These are phyloP conservation scores for Fundulus diaphanus DNA, from an alignment of 2,797 vertebrate species.

Conservation along the genomic window DNA sequence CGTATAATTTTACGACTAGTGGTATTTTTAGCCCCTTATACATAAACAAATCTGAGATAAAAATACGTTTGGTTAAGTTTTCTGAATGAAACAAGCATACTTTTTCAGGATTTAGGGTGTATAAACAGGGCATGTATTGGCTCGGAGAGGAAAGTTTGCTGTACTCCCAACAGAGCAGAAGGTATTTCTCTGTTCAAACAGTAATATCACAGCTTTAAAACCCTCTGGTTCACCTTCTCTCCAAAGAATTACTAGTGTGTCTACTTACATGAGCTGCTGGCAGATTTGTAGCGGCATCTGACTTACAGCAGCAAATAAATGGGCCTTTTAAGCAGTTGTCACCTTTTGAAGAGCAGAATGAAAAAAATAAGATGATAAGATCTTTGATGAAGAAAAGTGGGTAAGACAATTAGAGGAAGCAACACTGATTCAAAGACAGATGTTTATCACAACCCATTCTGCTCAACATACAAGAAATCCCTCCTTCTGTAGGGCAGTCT, in stretches of 20 bases:
- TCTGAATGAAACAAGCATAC: background rate
- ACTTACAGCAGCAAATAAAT: constrained; percentile 49
- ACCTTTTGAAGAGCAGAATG: constrained; percentile 13
- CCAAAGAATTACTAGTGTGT: constrained; percentile 46
- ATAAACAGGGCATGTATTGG: constrained; percentile 29
- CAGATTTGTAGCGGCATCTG: constrained; percentile 32
- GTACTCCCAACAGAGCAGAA: constrained; percentile 8
- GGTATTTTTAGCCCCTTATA: background rate
- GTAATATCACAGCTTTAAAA: constrained; percentile 28
- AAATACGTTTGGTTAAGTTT: background rate
- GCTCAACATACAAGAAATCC: constrained; percentile 12
- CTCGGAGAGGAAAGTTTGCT: constrained; percentile 6
- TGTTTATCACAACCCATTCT: constrained; percentile 21
- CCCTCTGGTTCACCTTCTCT: constrained; percentile 32
- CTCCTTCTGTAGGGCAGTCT: background rate
- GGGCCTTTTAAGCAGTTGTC: constrained; percentile 34
- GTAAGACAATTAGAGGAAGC: constrained; percentile 3
- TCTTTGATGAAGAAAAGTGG: background rate
- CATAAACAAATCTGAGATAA: background rate
- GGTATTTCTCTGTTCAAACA: constrained; percentile 42
- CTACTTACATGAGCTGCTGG: constrained; percentile 53
- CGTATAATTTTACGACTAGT: background rate
- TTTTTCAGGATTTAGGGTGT: background rate
- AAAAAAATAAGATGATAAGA: background rate
- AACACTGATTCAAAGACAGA: constrained; percentile 12